These are phyloP conservation scores for Hippotragus niger DNA, from an alignment of 2,113 vertebrate genomes.

Conservation along the genomic window DNA sequence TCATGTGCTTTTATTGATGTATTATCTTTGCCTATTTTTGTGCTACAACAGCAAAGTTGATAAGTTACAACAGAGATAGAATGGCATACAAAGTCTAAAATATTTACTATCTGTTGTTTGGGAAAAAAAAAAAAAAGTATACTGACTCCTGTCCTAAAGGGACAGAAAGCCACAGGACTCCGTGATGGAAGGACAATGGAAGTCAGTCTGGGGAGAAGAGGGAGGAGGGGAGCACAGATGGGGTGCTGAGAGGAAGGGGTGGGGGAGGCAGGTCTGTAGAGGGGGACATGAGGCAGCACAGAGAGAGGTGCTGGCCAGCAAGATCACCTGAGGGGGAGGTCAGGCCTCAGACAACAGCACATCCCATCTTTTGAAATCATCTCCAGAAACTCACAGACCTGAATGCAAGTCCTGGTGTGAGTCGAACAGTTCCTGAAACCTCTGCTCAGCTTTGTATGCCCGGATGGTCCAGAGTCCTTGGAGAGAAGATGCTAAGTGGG, in stretches of 20 bases:
- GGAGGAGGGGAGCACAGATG: accelerated
- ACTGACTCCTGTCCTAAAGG: not conserved
- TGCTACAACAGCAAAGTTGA: not conserved
- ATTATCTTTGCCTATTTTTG: not conserved
- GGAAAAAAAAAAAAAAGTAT: not conserved
- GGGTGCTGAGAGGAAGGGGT: not conserved
- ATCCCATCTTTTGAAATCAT: not conserved
- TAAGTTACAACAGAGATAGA: accelerated
- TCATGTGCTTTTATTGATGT: not conserved
- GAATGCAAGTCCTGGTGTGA: conserved; percentile 94
- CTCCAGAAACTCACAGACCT: conserved; percentile 80
- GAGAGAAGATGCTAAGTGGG: not conserved
- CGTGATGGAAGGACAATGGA: too few species aligned
- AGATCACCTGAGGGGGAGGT: not conserved
- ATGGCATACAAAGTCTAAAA: not conserved
- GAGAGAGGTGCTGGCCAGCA: not conserved
- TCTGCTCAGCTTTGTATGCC: not conserved
- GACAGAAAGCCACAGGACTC: not conserved
- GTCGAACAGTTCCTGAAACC: conserved; percentile 81
- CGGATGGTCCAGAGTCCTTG: not conserved
- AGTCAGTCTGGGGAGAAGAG: too few species aligned
- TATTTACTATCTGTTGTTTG: not conserved
- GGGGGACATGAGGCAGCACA: accelerated
- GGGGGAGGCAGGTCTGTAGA: not conserved
- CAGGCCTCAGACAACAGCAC: not conserved